A percentile compares a stretch with the other conserved stretches of the same genome.
These are phyloP conservation scores for Tillus elongatus DNA, from an alignment of 2,888 invertebrate species.

Conservation along the genomic window DNA sequence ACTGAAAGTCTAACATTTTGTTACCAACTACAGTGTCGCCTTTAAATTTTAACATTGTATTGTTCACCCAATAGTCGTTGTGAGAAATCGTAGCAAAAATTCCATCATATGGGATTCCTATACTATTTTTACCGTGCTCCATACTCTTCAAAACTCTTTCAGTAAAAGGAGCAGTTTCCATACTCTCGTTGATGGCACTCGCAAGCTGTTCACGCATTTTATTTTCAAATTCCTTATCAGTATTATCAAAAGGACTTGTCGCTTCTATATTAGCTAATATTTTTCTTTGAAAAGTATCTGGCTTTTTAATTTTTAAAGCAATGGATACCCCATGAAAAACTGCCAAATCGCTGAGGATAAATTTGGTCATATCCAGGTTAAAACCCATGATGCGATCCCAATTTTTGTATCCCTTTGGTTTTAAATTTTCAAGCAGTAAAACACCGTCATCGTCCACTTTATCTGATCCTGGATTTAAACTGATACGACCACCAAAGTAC, in stretches of 20 bases:
- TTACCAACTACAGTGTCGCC: slow-evolving; percentile 16
- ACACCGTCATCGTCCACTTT: slow-evolving; percentile 45
- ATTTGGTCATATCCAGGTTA: slow-evolving; percentile 38
- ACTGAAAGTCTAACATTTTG: slow-evolving; percentile 29
- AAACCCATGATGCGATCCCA: slow-evolving; percentile 39
- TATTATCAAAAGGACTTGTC: not conserved
- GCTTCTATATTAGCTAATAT: not conserved
- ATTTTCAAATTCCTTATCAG: too few relatives aligned
- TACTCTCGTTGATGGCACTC: not conserved
- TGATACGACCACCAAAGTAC: slow-evolving; percentile 43
- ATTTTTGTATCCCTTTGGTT: slow-evolving; percentile 37
- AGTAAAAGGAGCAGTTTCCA: slow-evolving; percentile 2
- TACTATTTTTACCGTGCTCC: too few relatives aligned
- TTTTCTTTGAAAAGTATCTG: slow-evolving; percentile 32
- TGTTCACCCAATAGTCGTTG: slow-evolving; percentile 52
- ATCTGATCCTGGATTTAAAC: slow-evolving; percentile 16
- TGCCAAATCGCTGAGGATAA: slow-evolving; percentile 40
- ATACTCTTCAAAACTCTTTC: slow-evolving; percentile 3
- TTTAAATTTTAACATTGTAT: slow-evolving; percentile 43
- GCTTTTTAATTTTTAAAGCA: slow-evolving; percentile 39
- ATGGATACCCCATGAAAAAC: slow-evolving; percentile 45
- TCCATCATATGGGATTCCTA: too few relatives aligned
- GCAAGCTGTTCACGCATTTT: not conserved
- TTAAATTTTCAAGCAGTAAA: slow-evolving; percentile 46
- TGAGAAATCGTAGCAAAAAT: slow-evolving; percentile 48